Percentiles rank a stretch among this genome's conserved stretches.
These are phyloP conservation scores for Ophion costatus DNA, from an alignment of 2,888 invertebrate species.

Conservation along the genomic window DNA sequence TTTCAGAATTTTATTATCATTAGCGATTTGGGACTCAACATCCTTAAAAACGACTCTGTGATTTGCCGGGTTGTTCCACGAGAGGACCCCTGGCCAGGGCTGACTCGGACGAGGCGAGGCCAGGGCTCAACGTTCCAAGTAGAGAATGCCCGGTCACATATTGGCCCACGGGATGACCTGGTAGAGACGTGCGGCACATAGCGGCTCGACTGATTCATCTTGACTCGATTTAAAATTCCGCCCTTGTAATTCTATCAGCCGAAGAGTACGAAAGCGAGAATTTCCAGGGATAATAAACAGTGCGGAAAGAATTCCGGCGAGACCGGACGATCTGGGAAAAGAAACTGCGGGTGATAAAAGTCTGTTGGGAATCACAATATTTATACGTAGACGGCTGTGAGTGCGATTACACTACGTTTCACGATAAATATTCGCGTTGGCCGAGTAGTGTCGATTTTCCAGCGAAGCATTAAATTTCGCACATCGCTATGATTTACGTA, in stretches of 20 bases:
- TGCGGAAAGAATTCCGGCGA: background rate
- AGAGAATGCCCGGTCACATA: too few relatives aligned
- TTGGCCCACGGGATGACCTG: too few relatives aligned
- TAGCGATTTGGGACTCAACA: too few relatives aligned
- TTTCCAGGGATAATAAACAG: background rate
- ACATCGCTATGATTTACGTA: constrained; percentile 15
- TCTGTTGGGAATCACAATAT: constrained; percentile 13
- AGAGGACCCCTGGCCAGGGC: too few relatives aligned
- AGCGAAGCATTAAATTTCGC: constrained; percentile 16
- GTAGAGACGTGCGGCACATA: background rate
- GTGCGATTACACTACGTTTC: constrained; percentile 25
- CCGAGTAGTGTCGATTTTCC: constrained; percentile 7
- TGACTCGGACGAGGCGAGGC: too few relatives aligned
- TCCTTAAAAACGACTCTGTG: too few relatives aligned
- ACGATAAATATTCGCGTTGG: constrained; percentile 10
- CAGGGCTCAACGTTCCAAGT: too few relatives aligned
- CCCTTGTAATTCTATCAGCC: background rate
- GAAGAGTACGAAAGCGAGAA: background rate
- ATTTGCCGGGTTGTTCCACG: too few relatives aligned
- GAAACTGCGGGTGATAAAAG: background rate
- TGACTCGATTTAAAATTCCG: constrained; percentile 4
- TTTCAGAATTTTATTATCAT: too few relatives aligned
- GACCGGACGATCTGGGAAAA: constrained; percentile 5
- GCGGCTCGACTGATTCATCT: background rate
- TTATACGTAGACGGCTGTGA: background rate